phyloP scores from a whole-genome alignment of 2,888 invertebrate species.

The Limulus polyphemus region DNA sequence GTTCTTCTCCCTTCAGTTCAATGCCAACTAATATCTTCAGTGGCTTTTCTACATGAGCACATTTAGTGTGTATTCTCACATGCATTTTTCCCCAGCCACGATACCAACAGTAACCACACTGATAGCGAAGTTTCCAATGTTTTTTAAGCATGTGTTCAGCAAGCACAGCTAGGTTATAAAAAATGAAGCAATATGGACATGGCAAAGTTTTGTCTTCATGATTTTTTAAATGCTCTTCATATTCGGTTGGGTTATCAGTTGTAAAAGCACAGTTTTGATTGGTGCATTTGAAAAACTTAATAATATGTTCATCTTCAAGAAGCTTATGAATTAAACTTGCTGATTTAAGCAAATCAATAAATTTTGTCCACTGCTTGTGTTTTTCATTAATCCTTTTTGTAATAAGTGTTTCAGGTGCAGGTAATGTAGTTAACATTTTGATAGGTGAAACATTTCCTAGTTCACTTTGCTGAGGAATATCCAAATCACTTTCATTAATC shows the following conservation, averaged over 20 bases:
- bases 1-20: background rate
- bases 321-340: conserved; percentile 6
- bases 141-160: conserved; percentile 9
- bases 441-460: too few relatives aligned
- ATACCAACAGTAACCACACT: conserved; percentile 18
- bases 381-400: too few relatives aligned
- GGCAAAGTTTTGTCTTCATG: conserved; percentile 6
- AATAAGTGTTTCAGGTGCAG: too few relatives aligned
- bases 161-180: conserved; percentile 1
- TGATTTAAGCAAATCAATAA: conserved; percentile 3
- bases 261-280: conserved; percentile 10
- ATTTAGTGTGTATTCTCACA: conserved; percentile 13
- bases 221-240: conserved; percentile 3
- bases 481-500: too few relatives aligned
- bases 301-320: conserved; percentile 7
- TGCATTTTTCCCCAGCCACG: conserved; percentile 13
- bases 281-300: conserved; percentile 14
- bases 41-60: conserved; percentile 5
- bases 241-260: conserved; percentile 1
- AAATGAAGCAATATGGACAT: conserved; percentile 13
- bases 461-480: too few relatives aligned
- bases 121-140: conserved; percentile 10
- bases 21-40: conserved; percentile 4
- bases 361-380: too few relatives aligned
- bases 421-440: too few relatives aligned